Evolutionary conservation across 23 tunicate species (phyloP).

Genomic region (Trididemnum miniatum): DNA sequence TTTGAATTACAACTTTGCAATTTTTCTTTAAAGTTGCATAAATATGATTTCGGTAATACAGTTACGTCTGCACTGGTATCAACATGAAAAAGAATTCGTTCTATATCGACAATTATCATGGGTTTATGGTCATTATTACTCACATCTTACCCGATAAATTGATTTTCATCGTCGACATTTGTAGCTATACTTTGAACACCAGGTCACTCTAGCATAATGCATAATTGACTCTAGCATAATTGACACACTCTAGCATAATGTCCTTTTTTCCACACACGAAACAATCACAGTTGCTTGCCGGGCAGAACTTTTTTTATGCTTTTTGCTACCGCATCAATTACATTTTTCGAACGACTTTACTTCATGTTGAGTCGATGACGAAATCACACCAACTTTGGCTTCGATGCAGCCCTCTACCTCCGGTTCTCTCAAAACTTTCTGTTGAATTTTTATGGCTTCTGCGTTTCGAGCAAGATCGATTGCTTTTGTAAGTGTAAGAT

Average conservation of each 20-base stretch:
- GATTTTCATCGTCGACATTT: not conserved
- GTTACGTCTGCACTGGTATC: not conserved
- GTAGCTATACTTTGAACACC: too few species aligned
- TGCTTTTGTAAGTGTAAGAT: not conserved
- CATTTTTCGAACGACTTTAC: too few species aligned
- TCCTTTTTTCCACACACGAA: not conserved
- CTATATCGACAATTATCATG: not conserved
- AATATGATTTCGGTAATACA: not conserved
- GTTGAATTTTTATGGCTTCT: not conserved
- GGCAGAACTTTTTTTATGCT: not conserved
- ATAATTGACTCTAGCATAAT: too few species aligned
- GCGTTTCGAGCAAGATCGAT: not conserved
- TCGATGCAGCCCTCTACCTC: not conserved
- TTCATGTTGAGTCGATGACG: not conserved
- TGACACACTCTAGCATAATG: not conserved
- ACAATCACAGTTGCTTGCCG: not conserved
- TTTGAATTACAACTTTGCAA: not conserved
- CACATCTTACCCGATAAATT: not conserved
- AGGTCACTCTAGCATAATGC: too few species aligned
- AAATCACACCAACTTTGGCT: not conserved
- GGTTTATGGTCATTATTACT: not conserved
- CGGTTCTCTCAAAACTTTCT: not conserved
- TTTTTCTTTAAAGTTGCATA: not conserved
- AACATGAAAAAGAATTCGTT: not conserved
- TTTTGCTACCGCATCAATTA: not conserved